phyloP scores from a whole-genome alignment of 2,797 vertebrate genomes.

The Scleropages formosus region DNA sequence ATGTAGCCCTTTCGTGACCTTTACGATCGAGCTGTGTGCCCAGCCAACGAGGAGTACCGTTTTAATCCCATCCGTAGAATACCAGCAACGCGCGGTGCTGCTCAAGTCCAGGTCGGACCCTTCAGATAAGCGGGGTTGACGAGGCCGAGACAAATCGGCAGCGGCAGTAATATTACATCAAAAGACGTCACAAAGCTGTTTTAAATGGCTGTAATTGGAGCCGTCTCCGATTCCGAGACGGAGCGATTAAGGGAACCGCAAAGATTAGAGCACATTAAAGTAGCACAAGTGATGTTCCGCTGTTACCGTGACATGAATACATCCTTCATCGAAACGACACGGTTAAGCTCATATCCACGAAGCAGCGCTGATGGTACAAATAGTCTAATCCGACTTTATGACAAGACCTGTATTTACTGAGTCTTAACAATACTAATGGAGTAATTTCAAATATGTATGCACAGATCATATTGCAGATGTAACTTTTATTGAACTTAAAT shows the following conservation, averaged over 20 bases:
- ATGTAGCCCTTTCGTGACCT: not conserved
- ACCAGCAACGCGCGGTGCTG: not conserved
- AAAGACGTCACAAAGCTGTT: constrained; percentile 76
- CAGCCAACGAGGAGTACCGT: not conserved
- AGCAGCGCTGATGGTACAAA: not conserved
- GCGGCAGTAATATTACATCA: constrained; percentile 79
- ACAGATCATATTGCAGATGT: not conserved
- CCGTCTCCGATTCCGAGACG: constrained; percentile 59
- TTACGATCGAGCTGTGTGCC: not conserved
- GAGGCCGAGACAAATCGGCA: constrained; percentile 74
- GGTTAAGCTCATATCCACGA: not conserved
- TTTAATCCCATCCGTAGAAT: constrained; percentile 28
- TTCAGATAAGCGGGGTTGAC: constrained; percentile 62
- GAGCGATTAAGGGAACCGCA: constrained; percentile 59
- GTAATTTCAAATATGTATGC: not conserved
- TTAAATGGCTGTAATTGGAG: constrained; percentile 84
- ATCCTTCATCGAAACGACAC: no score
- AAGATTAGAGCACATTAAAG: constrained; percentile 50
- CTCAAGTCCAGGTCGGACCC: constrained; percentile 39
- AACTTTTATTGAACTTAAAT: no score
- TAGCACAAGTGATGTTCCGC: constrained; percentile 38
- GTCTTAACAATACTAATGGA: not conserved
- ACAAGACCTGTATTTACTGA: no score
- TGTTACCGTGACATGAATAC: not conserved
- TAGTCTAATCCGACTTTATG: no score